phyloP scores from a whole-genome alignment of 2,113 vertebrate genomes.

The Brachyistius frenatus region DNA sequence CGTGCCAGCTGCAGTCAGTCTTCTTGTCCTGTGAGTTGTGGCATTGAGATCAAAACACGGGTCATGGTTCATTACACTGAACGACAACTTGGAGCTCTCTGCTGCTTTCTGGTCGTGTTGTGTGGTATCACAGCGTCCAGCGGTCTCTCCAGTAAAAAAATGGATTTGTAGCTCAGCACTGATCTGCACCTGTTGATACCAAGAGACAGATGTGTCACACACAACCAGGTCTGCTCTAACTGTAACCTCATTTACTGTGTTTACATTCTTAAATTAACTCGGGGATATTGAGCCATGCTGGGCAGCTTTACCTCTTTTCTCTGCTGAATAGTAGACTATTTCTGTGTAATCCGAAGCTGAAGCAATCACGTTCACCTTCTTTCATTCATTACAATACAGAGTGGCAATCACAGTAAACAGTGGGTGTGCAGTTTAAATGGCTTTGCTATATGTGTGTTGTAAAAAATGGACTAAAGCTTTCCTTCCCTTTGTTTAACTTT shows the following conservation, averaged over 20 bases:
- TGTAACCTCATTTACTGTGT: not conserved
- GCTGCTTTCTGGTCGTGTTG: not conserved
- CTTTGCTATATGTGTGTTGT: not conserved
- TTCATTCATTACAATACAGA: not conserved
- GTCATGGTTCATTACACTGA: constrained; percentile 45
- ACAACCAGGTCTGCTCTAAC: not conserved
- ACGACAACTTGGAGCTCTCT: constrained; percentile 26
- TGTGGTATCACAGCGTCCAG: not conserved
- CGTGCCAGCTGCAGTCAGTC: constrained; percentile 32
- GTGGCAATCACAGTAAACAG: not conserved
- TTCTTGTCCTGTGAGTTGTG: constrained; percentile 34
- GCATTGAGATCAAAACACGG: constrained; percentile 55
- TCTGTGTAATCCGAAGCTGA: not conserved
- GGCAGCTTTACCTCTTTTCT: not conserved
- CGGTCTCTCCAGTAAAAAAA: not conserved
- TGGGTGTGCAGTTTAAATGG: not conserved
- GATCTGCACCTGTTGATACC: constrained; percentile 10
- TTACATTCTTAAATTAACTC: not conserved
- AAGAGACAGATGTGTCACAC: not conserved
- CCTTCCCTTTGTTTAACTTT: not conserved
- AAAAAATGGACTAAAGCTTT: not conserved
- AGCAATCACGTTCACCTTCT: constrained; percentile 4
- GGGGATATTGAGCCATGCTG: not conserved
- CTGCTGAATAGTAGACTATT: not conserved
- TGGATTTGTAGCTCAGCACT: not conserved